These are phyloP conservation scores for Anabacerthia variegaticeps DNA, from an alignment of 2,797 vertebrate species.

Conservation along the genomic window DNA sequence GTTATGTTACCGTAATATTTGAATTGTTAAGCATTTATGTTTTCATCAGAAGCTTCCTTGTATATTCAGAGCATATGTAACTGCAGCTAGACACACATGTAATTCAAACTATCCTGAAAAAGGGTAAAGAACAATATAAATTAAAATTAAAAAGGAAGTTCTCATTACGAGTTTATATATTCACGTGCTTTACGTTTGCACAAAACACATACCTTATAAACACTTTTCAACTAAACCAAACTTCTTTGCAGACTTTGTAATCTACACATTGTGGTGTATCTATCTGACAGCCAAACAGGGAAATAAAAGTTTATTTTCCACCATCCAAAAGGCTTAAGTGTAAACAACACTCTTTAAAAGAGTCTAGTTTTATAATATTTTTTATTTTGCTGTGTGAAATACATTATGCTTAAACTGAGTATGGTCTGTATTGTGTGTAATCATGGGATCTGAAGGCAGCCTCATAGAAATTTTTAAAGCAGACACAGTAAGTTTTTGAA, in stretches of 20 bases:
- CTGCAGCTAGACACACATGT: not conserved
- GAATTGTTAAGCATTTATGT: not conserved
- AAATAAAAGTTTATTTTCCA: not conserved
- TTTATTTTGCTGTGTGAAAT: not conserved
- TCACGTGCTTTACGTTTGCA: not conserved
- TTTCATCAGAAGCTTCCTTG: not conserved
- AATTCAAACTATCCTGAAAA: not conserved
- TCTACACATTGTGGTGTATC: not conserved
- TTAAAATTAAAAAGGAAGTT: not conserved
- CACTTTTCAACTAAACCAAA: not conserved
- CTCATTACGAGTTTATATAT: not conserved
- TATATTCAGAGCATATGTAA: not conserved
- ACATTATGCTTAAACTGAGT: not conserved
- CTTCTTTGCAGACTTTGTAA: not conserved
- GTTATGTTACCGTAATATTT: not conserved
- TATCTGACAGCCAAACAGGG: not conserved
- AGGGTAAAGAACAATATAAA: not conserved
- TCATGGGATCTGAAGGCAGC: not conserved
- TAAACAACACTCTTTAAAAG: not conserved
- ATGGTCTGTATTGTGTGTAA: not conserved
- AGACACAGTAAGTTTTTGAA: not conserved
- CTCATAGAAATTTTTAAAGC: not conserved
- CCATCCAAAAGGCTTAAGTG: not conserved
- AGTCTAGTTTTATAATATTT: not conserved
- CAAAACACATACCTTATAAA: not conserved